phyloP scores from a whole-genome alignment of 2,113 vertebrate species.

The Pagrus major region DNA sequence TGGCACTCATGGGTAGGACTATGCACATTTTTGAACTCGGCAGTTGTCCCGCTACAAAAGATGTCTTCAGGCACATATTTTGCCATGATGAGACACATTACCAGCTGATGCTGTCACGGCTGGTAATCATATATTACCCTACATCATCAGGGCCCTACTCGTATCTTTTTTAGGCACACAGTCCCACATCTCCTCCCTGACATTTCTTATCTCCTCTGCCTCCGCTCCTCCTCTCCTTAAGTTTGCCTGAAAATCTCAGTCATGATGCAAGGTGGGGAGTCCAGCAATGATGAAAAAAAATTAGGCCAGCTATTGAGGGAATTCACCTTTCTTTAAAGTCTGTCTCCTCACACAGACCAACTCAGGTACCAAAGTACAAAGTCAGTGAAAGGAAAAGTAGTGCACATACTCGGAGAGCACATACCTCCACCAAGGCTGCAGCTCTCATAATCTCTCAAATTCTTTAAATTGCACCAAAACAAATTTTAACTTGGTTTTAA shows the following conservation, averaged over 20 bases:
- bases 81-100: no score
- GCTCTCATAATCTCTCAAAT: no score
- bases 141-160: neutral
- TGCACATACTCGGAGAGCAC: neutral
- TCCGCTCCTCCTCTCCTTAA: neutral
- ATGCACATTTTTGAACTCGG: no score
- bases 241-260: neutral
- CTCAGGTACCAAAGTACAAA: neutral
- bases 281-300: neutral
- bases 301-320: neutral
- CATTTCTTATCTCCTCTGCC: slow-evolving; percentile 17
- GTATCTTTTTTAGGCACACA: slow-evolving; percentile 5
- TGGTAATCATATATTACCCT: neutral
- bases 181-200: neutral
- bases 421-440: neutral
- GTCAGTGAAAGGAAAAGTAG: neutral
- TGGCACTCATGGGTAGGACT: no score
- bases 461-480: neutral
- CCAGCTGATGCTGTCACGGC: no score
- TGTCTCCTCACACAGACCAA: neutral
- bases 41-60: no score
- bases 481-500: no score
- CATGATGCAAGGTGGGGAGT: neutral
- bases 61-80: no score
- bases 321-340: neutral